Percentiles rank a stretch among this genome's conserved stretches.
Conservation (phyloP, 2,113 vertebrate species). For the Scortum barcoo region DNA sequence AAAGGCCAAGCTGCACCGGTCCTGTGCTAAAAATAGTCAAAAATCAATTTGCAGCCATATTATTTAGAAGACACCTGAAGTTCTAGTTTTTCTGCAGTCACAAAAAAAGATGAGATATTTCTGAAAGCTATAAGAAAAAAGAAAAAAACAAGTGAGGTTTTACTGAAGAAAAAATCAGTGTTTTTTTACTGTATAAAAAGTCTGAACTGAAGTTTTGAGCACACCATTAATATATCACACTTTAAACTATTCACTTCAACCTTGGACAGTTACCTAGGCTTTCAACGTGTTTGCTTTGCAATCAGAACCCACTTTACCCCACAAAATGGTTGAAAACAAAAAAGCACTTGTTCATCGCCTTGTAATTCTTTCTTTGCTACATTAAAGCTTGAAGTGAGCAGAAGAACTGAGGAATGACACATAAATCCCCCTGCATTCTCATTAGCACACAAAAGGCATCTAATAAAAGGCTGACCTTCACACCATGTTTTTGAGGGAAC, state of each 20-base stretch:
- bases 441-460: constrained; percentile 82
- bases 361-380: constrained; percentile 58
- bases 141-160: constrained; percentile 11
- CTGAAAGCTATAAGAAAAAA: neutral
- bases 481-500: constrained; percentile 78
- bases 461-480: constrained; percentile 84
- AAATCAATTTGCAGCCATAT: constrained; percentile 3
- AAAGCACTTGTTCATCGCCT: constrained; percentile 54
- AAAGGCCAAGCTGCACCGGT: constrained; percentile 17
- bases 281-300: constrained; percentile 34
- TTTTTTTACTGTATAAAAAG: neutral
- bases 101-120: neutral
- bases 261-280: constrained; percentile 8
- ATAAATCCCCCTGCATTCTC: constrained; percentile 71
- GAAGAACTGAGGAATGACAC: constrained; percentile 64
- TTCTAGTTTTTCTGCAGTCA: neutral
- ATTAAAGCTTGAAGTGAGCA: constrained; percentile 45
- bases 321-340: constrained; percentile 49
- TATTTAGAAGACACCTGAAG: neutral
- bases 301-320: constrained; percentile 39
- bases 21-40: constrained; percentile 1
- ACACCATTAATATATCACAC: neutral
- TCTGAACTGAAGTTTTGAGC: neutral
- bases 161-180: constrained; percentile 19
- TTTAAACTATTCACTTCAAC: constrained; percentile 27